Evolutionary conservation across 2,113 vertebrate genomes (phyloP), one percentile per base, ranked within the genome.

Genomic region (Otis tarda): DNA sequence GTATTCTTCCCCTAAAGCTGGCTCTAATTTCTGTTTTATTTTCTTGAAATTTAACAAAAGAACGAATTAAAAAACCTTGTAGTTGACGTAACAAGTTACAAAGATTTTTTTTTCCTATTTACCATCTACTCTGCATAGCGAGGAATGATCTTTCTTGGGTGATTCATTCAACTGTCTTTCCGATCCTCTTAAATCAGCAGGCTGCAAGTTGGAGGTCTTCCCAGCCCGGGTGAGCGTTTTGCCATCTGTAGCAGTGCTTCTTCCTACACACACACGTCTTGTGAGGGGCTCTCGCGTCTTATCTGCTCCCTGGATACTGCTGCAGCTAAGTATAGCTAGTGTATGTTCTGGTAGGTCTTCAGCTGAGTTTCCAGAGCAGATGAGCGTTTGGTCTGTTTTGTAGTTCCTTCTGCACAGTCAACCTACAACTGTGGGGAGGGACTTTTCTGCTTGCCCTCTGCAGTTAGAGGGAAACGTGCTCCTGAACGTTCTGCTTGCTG

Each of bases 141-240:
- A 89, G 71, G 91, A 71, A 23, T 87, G 82, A 93, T 96, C 82
- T 93, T 87, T 61, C 43, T 43, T 22, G 64, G 74, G 77, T 95
- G 94, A 95, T 95, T 95, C 85, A 94, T 89, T 57, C 39, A 49
- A 41, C 56, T 91, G 53, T 92, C 94, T 93, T 74, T 79, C 81
- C 33, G 57, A 27, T 87, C 74, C 77, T 56, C 64, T 70, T 33
- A 31, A 49, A 43, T 31, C 89, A 71, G 90, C 80, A 61, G 77
- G 67, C 95, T 93, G 83, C 68, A 27, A 64, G 69, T 45, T 96
- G 95, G 95, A 94, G 92, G 39, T 37, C 68, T 83, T 83, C 92
- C 90, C 90, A 95, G 90, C 65, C 20, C 2, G 53, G 89, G 63
- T 12, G 84, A 95, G 89, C 56, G 1, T 78, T 81, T 41, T 83